Evolutionary conservation across 2,797 vertebrate genomes (phyloP).

Genomic region (Gila robusta): DNA sequence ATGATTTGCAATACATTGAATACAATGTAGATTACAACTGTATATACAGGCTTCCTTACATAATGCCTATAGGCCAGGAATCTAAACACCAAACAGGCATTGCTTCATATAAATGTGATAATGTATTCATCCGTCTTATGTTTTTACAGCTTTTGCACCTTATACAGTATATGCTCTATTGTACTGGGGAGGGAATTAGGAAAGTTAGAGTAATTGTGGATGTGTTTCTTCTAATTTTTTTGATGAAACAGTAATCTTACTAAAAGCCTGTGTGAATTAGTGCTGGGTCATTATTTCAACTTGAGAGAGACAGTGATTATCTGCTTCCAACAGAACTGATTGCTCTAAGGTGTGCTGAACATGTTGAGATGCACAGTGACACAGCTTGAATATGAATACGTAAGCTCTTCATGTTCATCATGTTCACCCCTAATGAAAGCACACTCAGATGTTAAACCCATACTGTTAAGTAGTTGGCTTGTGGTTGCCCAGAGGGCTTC

Average conservation of each 20-base stretch:
- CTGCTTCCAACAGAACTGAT: constrained; percentile 29
- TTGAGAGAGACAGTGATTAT: constrained; percentile 31
- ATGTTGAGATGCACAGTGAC: constrained; percentile 12
- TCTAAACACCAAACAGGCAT: background rate
- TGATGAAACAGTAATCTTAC: background rate
- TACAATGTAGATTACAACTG: no score
- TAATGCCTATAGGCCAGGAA: background rate
- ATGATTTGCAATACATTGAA: no score
- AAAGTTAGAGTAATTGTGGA: background rate
- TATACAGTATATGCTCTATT: background rate
- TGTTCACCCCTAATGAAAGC: constrained; percentile 18
- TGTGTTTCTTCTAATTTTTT: background rate
- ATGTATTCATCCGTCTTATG: background rate
- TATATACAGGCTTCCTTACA: background rate
- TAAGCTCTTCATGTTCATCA: constrained; percentile 12
- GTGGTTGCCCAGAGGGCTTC: constrained; percentile 30
- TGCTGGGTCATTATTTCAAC: constrained; percentile 5
- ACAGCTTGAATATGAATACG: constrained; percentile 15
- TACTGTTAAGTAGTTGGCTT: constrained; percentile 40
- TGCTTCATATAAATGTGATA: background rate
- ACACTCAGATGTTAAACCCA: constrained; percentile 3
- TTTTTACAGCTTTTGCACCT: constrained; percentile 8
- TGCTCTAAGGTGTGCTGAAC: constrained; percentile 13
- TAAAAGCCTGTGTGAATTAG: constrained; percentile 30
- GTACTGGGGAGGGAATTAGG: background rate